Conservation (phyloP, 1,140 invertebrate genomes). For the Scylla paramamosain region DNA sequence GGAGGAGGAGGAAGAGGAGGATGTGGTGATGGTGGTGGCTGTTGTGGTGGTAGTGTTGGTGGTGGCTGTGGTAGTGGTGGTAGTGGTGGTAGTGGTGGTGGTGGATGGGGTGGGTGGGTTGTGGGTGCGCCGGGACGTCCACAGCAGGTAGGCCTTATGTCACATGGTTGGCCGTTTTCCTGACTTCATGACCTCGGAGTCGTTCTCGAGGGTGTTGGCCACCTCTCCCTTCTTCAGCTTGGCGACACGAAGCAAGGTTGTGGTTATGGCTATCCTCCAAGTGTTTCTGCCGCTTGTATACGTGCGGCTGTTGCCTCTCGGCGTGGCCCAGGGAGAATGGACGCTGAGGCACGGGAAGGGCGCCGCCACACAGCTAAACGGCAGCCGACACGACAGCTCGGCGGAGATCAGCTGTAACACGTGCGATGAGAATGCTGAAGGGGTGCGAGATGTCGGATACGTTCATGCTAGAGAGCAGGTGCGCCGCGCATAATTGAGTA, state of each 20-base stretch:
- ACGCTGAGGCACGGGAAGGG: background rate
- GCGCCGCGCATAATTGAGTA: too few species aligned
- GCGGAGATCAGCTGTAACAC: too few species aligned
- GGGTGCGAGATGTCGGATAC: background rate
- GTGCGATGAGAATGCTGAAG: background rate
- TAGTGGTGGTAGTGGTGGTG: background rate
- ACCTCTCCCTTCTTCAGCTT: background rate
- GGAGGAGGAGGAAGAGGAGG: conserved; percentile 17
- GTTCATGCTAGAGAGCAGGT: too few species aligned
- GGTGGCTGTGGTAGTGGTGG: conserved; percentile 50
- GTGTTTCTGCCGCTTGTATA: background rate
- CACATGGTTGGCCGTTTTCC: conserved; percentile 49
- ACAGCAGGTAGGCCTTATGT: conserved; percentile 68
- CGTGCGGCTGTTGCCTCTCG: background rate
- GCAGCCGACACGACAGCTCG: too few species aligned
- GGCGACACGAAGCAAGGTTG: background rate
- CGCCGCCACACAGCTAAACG: too few species aligned
- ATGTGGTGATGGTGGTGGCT: background rate
- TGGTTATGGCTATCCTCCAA: background rate
- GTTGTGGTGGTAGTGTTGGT: conserved; percentile 45
- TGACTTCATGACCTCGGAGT: background rate
- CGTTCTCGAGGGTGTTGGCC: background rate
- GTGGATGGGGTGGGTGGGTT: conserved; percentile 42
- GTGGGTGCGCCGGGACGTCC: conserved; percentile 61
- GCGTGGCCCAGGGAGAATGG: background rate